A percentile compares a stretch with the other conserved stretches of the same genome.
Conservation (phyloP, 2,888 invertebrate genomes). For the Sclerodermus sp. region DNA sequence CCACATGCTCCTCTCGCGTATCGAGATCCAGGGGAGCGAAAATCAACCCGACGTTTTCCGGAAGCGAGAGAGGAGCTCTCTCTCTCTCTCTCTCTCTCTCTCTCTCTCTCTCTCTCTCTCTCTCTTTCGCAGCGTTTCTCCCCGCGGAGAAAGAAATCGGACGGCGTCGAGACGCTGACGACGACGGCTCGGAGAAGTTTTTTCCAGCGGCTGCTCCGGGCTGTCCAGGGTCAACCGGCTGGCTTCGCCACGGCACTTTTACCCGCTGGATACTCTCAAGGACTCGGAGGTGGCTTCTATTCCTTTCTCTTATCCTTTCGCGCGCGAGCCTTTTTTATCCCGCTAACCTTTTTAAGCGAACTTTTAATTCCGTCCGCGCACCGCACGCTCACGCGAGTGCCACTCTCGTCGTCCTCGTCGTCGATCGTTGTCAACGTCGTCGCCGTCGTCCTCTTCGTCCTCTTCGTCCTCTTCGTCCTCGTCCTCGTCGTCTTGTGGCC, state of each 20-base stretch:
- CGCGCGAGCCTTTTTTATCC: conserved; percentile 50
- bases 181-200: conserved; percentile 23
- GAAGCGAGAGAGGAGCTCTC: not conserved
- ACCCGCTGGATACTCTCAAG: conserved; percentile 54
- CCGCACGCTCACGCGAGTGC: conserved; percentile 15
- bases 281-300: conserved; percentile 54
- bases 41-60: no score
- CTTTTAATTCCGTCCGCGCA: conserved; percentile 43
- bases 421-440: conserved; percentile 10
- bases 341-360: conserved; percentile 52
- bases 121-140: no score
- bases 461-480: conserved; percentile 1
- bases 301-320: conserved; percentile 58
- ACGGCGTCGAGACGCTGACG: conserved; percentile 14
- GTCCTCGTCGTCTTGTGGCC: no score
- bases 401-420: conserved; percentile 13
- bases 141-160: not conserved
- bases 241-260: conserved; percentile 50
- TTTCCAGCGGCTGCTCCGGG: conserved; percentile 32
- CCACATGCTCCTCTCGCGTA: no score
- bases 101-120: conserved; percentile 1
- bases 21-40: no score
- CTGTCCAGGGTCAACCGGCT: conserved; percentile 56
- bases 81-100: conserved; percentile 4
- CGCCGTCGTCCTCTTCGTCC: conserved; percentile 13